These are phyloP conservation scores for Osedax fenrisi DNA, from an alignment of 2,888 invertebrate species.

Conservation along the genomic window DNA sequence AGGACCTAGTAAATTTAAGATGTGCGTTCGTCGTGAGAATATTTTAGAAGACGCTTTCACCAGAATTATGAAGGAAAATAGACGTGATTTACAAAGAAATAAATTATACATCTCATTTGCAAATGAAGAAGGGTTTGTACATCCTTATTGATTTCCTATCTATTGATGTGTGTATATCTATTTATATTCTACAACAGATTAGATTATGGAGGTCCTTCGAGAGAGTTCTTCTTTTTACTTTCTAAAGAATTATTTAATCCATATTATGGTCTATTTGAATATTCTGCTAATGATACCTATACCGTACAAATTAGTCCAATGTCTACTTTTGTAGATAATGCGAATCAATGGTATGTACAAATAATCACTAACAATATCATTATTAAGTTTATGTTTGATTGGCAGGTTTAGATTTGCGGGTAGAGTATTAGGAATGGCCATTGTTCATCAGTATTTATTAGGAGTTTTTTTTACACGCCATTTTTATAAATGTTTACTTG, in stretches of 20 bases:
- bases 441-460: slow-evolving; percentile 89
- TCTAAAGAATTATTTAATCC: slow-evolving; percentile 93
- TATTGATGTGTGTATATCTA: too few species aligned
- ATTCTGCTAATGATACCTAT: slow-evolving; percentile 91
- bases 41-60: slow-evolving; percentile 88
- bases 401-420: slow-evolving; percentile 82
- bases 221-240: slow-evolving; percentile 94
- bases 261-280: slow-evolving; percentile 92
- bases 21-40: slow-evolving; percentile 81
- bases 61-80: slow-evolving; percentile 86
- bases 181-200: slow-evolving; percentile 55
- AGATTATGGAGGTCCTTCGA: slow-evolving; percentile 91
- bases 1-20: slow-evolving; percentile 88
- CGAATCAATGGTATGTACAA: slow-evolving; percentile 70
- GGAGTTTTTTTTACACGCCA: slow-evolving; percentile 95
- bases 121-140: slow-evolving; percentile 72
- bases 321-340: slow-evolving; percentile 91
- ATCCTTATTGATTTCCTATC: too few species aligned
- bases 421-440: slow-evolving; percentile 76
- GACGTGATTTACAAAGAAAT: slow-evolving; percentile 85
- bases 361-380: neutral
- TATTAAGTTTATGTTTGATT: neutral
- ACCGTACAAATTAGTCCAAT: slow-evolving; percentile 72
- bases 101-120: slow-evolving; percentile 73
- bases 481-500: slow-evolving; percentile 82